A percentile compares a stretch with the other conserved stretches of the same genome.
Evolutionary conservation across 2,113 vertebrate species (phyloP).

Genomic region (Holacanthus passer): DNA sequence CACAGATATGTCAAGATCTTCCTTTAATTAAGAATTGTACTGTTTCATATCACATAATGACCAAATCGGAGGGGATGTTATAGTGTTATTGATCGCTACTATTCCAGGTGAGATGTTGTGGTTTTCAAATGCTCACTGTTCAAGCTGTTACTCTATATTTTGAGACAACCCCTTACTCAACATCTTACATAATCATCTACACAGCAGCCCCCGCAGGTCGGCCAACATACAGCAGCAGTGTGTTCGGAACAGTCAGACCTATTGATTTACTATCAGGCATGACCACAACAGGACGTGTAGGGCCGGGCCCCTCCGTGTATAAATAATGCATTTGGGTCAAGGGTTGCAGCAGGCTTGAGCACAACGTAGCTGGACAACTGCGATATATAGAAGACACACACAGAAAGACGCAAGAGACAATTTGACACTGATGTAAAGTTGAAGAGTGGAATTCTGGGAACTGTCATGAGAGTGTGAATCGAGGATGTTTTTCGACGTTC

Average conservation of each 20-base stretch:
- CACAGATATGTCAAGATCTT: neutral
- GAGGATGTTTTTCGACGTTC: conserved; percentile 25
- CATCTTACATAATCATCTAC: conserved; percentile 16
- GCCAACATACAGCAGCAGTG: conserved; percentile 24
- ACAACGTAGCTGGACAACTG: conserved; percentile 24
- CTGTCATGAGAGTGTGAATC: conserved; percentile 8
- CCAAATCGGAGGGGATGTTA: neutral
- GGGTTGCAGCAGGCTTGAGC: conserved; percentile 43
- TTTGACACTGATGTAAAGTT: conserved; percentile 34
- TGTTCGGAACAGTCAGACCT: conserved; percentile 49
- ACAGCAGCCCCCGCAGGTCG: conserved; percentile 18
- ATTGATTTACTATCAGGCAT: conserved; percentile 75
- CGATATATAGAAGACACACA: conserved; percentile 12
- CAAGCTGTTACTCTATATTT: neutral
- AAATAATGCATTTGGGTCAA: conserved; percentile 70
- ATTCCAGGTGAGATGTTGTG: neutral
- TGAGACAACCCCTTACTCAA: neutral
- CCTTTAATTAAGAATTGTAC: neutral
- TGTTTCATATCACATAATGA: neutral
- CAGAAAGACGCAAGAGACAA: neutral
- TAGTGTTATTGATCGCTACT: neutral
- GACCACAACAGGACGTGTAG: conserved; percentile 53
- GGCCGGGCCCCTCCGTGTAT: conserved; percentile 44
- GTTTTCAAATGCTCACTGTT: neutral
- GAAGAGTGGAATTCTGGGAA: conserved; percentile 30